These are phyloP conservation scores for Leptinotarsa haldemani DNA, from an alignment of 2,888 invertebrate genomes.

Conservation along the genomic window DNA sequence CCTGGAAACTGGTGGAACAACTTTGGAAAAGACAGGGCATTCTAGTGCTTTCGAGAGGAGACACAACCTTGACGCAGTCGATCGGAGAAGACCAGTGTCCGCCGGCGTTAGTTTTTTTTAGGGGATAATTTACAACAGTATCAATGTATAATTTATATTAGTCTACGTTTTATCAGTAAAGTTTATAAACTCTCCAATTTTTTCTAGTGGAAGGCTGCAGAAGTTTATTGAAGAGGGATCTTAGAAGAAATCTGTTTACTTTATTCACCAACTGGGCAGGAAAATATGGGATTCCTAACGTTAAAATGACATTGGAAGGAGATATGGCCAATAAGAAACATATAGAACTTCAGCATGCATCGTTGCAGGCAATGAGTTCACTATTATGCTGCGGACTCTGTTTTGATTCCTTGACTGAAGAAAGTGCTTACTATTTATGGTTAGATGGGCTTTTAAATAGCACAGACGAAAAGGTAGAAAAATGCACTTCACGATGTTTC, in stretches of 20 bases:
- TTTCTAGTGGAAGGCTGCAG: slow-evolving; percentile 86
- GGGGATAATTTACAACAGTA: too few relatives aligned
- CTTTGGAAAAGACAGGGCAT: too few relatives aligned
- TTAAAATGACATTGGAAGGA: slow-evolving; percentile 52
- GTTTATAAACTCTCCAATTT: not conserved
- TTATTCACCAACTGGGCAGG: slow-evolving; percentile 97
- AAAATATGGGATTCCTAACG: slow-evolving; percentile 79
- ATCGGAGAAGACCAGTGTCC: too few relatives aligned
- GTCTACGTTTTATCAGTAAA: not conserved
- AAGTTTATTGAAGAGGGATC: slow-evolving; percentile 86
- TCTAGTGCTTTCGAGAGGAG: too few relatives aligned
- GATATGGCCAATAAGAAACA: slow-evolving; percentile 59
- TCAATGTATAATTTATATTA: too few relatives aligned
- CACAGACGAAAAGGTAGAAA: slow-evolving; percentile 81
- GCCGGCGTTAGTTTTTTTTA: too few relatives aligned
- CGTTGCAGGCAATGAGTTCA: slow-evolving; percentile 91
- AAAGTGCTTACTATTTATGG: slow-evolving; percentile 95
- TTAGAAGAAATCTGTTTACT: slow-evolving; percentile 88
- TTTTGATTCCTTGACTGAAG: slow-evolving; percentile 90
- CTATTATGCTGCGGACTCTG: slow-evolving; percentile 95
- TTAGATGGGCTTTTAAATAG: slow-evolving; percentile 90
- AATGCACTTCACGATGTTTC: slow-evolving; percentile 19
- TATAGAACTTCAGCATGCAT: slow-evolving; percentile 68
- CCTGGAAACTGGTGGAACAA: too few relatives aligned
- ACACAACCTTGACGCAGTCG: too few relatives aligned